Percentiles rank a stretch among this genome's conserved stretches.
phyloP scores from a whole-genome alignment of 2,113 vertebrate genomes.

The Struthidea cinerea region DNA sequence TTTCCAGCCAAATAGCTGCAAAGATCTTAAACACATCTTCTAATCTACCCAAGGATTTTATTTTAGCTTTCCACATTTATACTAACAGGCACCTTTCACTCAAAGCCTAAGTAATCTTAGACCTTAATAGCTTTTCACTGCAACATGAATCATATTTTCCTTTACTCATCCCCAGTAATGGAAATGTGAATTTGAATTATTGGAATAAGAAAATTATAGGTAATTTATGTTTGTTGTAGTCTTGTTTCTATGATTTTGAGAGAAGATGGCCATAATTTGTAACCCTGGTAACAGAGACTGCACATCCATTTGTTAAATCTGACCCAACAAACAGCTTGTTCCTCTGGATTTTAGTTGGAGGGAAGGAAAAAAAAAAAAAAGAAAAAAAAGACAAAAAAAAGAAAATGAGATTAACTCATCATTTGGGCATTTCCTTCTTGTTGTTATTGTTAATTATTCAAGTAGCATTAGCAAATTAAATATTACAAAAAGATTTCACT shows the following conservation, averaged over 20 bases:
- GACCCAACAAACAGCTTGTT: not conserved
- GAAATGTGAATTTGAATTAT: slow-evolving; percentile 56
- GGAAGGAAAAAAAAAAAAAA: not conserved
- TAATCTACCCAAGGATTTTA: not conserved
- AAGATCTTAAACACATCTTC: not conserved
- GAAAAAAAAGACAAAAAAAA: not conserved
- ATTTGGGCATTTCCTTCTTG: not conserved
- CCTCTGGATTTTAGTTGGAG: not conserved
- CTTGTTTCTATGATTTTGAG: slow-evolving; percentile 52
- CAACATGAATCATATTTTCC: slow-evolving; percentile 12
- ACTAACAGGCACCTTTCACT: slow-evolving; percentile 46
- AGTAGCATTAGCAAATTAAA: not conserved
- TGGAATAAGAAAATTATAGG: slow-evolving; percentile 67
- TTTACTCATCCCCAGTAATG: slow-evolving; percentile 29
- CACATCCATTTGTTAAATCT: slow-evolving; percentile 11
- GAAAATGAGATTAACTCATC: not conserved
- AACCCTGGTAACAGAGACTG: slow-evolving; percentile 45
- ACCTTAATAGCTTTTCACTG: slow-evolving; percentile 18
- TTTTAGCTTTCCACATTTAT: slow-evolving; percentile 24
- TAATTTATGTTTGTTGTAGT: slow-evolving; percentile 63
- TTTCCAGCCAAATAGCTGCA: not conserved
- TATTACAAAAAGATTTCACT: not conserved
- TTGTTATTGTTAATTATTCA: not conserved
- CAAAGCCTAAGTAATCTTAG: slow-evolving; percentile 34
- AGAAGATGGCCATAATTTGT: slow-evolving; percentile 61